A percentile compares a stretch with the other conserved stretches of the same genome.
These are phyloP conservation scores for Mycalesis mineus DNA, from an alignment of 2,888 invertebrate species.

Conservation along the genomic window DNA sequence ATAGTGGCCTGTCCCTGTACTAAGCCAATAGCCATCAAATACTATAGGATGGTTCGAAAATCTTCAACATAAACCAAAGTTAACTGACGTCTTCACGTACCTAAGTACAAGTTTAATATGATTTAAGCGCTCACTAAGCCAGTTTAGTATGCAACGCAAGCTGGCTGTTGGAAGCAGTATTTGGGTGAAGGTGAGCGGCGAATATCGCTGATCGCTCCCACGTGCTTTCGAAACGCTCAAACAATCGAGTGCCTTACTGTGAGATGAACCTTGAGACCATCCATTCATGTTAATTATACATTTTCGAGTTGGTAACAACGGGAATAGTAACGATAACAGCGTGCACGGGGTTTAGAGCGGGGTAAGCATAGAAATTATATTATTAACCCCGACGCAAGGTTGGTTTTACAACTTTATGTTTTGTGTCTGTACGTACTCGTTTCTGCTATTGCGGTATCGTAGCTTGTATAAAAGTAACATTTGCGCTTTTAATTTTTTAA, in stretches of 20 bases:
- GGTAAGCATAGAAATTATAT: too few species aligned
- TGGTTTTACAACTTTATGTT: too few species aligned
- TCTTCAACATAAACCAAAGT: background rate
- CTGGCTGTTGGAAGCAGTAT: conserved; percentile 2
- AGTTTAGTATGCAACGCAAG: conserved; percentile 10
- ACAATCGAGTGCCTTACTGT: conserved; percentile 12
- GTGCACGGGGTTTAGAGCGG: too few species aligned
- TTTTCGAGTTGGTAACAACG: background rate
- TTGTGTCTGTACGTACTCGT: too few species aligned
- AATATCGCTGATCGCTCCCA: conserved; percentile 18
- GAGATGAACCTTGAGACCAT: conserved; percentile 14
- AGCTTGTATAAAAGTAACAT: too few species aligned
- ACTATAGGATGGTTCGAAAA: background rate
- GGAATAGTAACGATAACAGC: background rate
- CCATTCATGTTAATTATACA: conserved; percentile 1
- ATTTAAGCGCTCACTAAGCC: conserved; percentile 1
- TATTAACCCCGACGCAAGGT: too few species aligned
- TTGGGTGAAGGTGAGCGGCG: conserved; percentile 17
- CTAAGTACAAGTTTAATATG: background rate
- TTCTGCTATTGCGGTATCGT: too few species aligned
- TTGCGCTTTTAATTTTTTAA: too few species aligned
- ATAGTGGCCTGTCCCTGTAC: too few species aligned
- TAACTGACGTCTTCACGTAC: background rate
- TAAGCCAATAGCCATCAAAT: too few species aligned
- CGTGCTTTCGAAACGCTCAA: conserved; percentile 18